Evolutionary conservation across 23 tunicate species (phyloP).

Genomic region (Phallusia fumigata): DNA sequence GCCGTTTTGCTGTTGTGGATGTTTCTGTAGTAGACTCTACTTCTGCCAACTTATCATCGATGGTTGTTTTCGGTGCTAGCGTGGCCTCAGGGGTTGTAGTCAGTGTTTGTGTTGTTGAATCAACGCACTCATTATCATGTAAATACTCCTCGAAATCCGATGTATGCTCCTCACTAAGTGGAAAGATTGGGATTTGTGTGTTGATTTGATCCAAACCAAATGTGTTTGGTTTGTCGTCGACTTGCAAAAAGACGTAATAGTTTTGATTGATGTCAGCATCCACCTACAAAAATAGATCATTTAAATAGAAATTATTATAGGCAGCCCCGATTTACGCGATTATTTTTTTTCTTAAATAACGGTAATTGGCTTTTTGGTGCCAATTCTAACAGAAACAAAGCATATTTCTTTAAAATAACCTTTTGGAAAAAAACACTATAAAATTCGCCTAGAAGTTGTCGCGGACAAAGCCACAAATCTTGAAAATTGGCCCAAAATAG

Average conservation of each 20-base stretch:
- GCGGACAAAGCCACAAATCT: too few relatives aligned
- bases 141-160: not conserved
- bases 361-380: too few relatives aligned
- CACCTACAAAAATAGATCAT: not conserved
- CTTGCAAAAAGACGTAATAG: not conserved
- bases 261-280: not conserved
- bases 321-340: too few relatives aligned
- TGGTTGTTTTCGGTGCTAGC: not conserved
- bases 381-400: too few relatives aligned
- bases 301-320: too few relatives aligned
- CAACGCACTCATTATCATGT: not conserved
- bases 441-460: too few relatives aligned
- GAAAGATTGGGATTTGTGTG: not conserved
- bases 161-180: not conserved
- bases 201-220: constrained; percentile 4
- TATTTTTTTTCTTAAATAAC: not conserved
- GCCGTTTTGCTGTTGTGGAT: not conserved
- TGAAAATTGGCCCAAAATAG: too few relatives aligned
- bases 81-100: not conserved
- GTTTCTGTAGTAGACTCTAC: not conserved
- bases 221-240: not conserved
- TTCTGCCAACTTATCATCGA: not conserved
- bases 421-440: too few relatives aligned
- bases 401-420: too few relatives aligned
- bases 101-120: not conserved